These are phyloP conservation scores for Acanthosoma haemorrhoidale DNA, from an alignment of 2,888 invertebrate species.

Conservation along the genomic window DNA sequence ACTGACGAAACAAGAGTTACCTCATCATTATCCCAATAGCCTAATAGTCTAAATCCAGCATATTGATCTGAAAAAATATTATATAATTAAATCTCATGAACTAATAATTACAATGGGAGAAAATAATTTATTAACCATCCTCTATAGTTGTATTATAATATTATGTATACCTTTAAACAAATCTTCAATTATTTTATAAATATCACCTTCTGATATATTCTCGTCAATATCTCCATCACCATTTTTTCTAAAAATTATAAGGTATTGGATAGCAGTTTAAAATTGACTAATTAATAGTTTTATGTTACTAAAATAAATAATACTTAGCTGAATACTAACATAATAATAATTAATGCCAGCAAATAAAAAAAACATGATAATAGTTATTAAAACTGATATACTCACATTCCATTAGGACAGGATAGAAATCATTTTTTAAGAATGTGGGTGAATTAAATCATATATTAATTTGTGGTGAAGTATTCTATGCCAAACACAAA, in stretches of 20 bases:
- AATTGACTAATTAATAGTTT: neutral
- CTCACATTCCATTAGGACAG: too few relatives aligned
- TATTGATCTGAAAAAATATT: neutral
- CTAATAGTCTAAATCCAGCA: slow-evolving; percentile 17
- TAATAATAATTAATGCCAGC: too few relatives aligned
- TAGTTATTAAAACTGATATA: too few relatives aligned
- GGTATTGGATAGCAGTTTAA: neutral
- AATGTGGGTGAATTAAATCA: too few relatives aligned
- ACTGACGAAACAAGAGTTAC: slow-evolving; percentile 34
- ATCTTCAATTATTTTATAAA: slow-evolving; percentile 15
- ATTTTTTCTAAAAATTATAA: neutral
- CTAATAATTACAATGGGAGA: neutral
- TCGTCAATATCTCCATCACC: neutral
- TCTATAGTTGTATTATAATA: too few relatives aligned
- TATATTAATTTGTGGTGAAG: too few relatives aligned
- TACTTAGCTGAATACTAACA: too few relatives aligned
- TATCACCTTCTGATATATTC: neutral
- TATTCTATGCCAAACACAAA: too few relatives aligned
- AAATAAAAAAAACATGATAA: too few relatives aligned
- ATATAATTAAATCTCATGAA: neutral
- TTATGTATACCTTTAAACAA: slow-evolving; percentile 24
- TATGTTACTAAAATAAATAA: too few relatives aligned
- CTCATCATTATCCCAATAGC: slow-evolving; percentile 33
- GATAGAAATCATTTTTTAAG: too few relatives aligned
- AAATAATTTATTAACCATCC: neutral